Percentiles rank a stretch among this genome's conserved stretches.
phyloP scores from a whole-genome alignment of 1,140 invertebrate genomes.

The Drosophila suzukii region DNA sequence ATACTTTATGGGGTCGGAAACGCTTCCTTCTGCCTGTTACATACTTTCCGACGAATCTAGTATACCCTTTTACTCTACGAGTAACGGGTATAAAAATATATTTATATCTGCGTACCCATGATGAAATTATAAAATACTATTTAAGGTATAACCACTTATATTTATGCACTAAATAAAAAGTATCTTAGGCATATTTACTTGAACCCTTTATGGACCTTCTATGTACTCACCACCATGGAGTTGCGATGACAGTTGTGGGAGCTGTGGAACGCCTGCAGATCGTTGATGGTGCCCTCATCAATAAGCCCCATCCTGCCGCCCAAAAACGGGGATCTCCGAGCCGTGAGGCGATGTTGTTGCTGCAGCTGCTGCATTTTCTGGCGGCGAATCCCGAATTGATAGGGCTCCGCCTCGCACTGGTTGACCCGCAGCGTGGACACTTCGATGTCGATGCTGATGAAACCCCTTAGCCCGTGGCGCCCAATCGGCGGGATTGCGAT shows the following conservation, averaged over 20 bases:
- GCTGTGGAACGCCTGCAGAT: constrained; percentile 89
- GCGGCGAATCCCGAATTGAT: constrained; percentile 64
- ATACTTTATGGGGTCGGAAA: no score
- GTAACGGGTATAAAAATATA: no score
- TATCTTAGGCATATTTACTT: no score
- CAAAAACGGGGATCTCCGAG: constrained; percentile 5
- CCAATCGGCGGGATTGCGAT: constrained; percentile 88
- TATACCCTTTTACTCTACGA: no score
- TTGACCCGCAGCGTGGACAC: constrained; percentile 93
- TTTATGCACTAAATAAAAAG: no score
- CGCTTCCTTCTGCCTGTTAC: no score
- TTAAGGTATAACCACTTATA: no score
- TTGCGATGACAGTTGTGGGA: constrained; percentile 94
- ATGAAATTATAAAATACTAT: no score
- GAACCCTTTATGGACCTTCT: no score
- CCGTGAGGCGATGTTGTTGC: constrained; percentile 16
- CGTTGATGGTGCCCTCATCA: constrained; percentile 79
- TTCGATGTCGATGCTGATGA: constrained; percentile 93
- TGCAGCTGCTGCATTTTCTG: constrained; percentile 41
- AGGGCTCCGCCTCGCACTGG: constrained; percentile 89
- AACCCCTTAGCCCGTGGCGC: constrained; percentile 88
- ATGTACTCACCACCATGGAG: constrained; percentile 88
- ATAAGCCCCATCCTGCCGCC: constrained; percentile 31
- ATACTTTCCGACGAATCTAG: no score
- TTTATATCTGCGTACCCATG: no score